Evolutionary conservation across 2,113 vertebrate species (phyloP), one percentile per base, ranked within the genome.

Genomic region (Sylvietta virens): DNA sequence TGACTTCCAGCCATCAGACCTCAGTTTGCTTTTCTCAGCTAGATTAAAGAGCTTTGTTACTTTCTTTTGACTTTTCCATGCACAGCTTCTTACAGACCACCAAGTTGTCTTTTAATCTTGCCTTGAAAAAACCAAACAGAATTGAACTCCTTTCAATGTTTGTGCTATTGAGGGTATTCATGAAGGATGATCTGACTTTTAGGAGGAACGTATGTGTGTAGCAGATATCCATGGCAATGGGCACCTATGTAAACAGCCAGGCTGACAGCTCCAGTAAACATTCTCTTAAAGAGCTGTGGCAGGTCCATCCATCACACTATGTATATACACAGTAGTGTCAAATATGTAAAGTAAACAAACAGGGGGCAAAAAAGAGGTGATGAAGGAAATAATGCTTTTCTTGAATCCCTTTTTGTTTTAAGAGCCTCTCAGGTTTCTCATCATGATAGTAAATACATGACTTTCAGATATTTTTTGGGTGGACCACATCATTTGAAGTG

Each of bases 171-270:
- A 72, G 66, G 26, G 61, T 89, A 85, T 94, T 94, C 81, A 33
- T 81, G 93, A 96, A 92, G 91, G 83, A 86, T 94, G 92, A 94
- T 81, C 80, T 94, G 89, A 85, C 86, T 94, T 92, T 89, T 86
- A 79, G 83, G 80, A 92, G 77, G 81, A 92, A 42, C 48, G 5
- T 71, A 94, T 94, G 83, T 92, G 73, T 28, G 23, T 35, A 81
- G 81, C 65, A 94, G 83, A 94, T 95, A 96, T 71, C 91, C 91
- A 86, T 95, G 93, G 93, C 4, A 0, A 91, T 95, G 89, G 94
- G 57, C 86, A 95, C 93, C 93, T 92, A 85, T 92, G 93, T 91
- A 95, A 96, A 96, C 80, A 94, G 33, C 20, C 13, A 0, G 37
- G 62, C 73, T 79, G 89, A 92, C 86, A 92, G 73, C 65, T 89